Conservation (phyloP, 2,113 vertebrate species). For the Zosterops pallidus region DNA sequence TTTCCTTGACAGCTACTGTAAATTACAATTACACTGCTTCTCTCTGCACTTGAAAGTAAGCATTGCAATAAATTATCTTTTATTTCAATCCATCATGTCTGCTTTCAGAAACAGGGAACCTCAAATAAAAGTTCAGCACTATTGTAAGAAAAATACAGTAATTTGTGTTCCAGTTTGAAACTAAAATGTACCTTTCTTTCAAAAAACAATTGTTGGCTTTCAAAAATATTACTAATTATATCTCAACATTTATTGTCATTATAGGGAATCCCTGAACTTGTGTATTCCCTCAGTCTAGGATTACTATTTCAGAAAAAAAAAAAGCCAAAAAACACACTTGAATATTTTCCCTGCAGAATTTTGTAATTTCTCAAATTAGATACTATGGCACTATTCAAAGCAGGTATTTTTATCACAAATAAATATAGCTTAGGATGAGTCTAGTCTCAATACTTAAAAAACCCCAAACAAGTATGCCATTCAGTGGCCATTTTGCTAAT, state of each 20-base stretch:
- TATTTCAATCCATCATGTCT: slow-evolving; percentile 85
- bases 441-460: not conserved
- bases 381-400: not conserved
- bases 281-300: slow-evolving; percentile 59
- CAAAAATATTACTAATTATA: slow-evolving; percentile 79
- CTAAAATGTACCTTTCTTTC: slow-evolving; percentile 74
- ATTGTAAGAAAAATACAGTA: slow-evolving; percentile 84
- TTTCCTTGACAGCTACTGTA: slow-evolving; percentile 86
- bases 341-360: slow-evolving; percentile 22
- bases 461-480: not conserved
- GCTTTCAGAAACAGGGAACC: slow-evolving; percentile 81
- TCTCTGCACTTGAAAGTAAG: slow-evolving; percentile 81
- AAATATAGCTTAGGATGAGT: not conserved
- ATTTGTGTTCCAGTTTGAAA: slow-evolving; percentile 81
- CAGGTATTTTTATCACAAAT: not conserved
- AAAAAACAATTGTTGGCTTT: slow-evolving; percentile 76
- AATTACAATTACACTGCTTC: slow-evolving; percentile 85
- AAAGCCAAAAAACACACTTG: not conserved
- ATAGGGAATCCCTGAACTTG: slow-evolving; percentile 65
- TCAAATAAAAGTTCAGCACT: slow-evolving; percentile 79
- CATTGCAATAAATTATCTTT: slow-evolving; percentile 88
- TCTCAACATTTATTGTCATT: slow-evolving; percentile 71
- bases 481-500: not conserved
- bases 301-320: slow-evolving; percentile 41
- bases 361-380: slow-evolving; percentile 14